Evolutionary conservation across 2,113 vertebrate genomes (phyloP), one percentile per base, ranked within the genome.

Genomic region (Erpornis zantholeuca): DNA sequence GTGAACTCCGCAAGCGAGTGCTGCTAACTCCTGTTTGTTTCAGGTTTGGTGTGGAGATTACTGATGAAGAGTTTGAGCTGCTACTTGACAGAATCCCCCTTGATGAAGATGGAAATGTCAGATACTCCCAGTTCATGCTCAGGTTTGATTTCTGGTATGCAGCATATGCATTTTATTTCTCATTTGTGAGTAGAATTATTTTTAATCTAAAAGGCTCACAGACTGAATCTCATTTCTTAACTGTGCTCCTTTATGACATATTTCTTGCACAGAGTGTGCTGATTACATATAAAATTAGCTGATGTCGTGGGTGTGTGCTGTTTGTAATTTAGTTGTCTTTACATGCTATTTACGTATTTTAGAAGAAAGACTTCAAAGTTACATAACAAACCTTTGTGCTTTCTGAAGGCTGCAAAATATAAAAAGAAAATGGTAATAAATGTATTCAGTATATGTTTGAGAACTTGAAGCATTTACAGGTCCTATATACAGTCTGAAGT

Each of bases 1-100:
- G 98, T 98, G 98, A 98, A 98, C 98, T 97, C 96, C 91, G 60
- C 94, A 95, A 98, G 97, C 95, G 89, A 98, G 98, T 97, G 96
- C 93, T 93, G 94, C 96, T 96, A 97, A 97, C 97, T 97, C 97
- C 96, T 92, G 69, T 97, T 95, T 97, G 97, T 98, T 98, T 97
- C 97, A 98, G 97, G 98, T 98, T 98, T 96, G 98, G 97, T 49
- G 97, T 96, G 90, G 97, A 98, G 98, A 98, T 99, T 98, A 98
- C 98, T 96, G 98, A 98, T 97, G 97, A 98, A 96, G 97, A 98
- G 97, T 98, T 98, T 98, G 98, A 98, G 97, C 98, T 98, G 98
- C 98, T 98, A 97, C 98, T 98, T 98, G 97, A 98, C 98, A 98
- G 98, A 97, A 97, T 98, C 96, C 96, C 83, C 54, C 98, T 97